A percentile compares a stretch with the other conserved stretches of the same genome.
Evolutionary conservation across 2,797 vertebrate species (phyloP).

Genomic region (Menidia menidia): DNA sequence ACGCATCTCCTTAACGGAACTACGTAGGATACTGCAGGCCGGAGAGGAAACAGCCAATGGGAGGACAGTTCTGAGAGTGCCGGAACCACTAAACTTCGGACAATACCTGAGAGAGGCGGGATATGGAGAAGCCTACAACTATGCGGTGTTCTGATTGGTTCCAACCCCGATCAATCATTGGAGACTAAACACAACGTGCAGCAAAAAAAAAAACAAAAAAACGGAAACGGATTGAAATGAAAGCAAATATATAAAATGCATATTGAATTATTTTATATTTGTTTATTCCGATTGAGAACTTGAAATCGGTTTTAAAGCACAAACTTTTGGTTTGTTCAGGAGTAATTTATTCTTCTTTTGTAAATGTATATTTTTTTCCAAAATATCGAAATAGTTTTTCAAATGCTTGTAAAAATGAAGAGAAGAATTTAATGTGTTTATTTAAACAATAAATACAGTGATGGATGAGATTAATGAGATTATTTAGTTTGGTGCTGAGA

Average conservation of each 20-base stretch:
- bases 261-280: conserved; percentile 4
- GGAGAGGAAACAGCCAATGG: conserved; percentile 81
- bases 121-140: conserved; percentile 74
- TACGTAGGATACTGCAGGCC: conserved; percentile 75
- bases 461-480: no score
- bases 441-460: no score
- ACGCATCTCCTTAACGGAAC: conserved; percentile 70
- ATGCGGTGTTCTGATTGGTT: conserved; percentile 84
- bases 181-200: not conserved
- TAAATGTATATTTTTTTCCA: conserved; percentile 16
- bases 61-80: conserved; percentile 80
- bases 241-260: not conserved
- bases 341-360: conserved; percentile 54
- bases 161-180: not conserved
- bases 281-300: not conserved
- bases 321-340: conserved; percentile 19
- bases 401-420: conserved; percentile 2
- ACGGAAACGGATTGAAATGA: not conserved
- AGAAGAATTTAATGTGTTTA: not conserved
- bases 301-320: not conserved
- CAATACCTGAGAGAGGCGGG: conserved; percentile 88
- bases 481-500: no score
- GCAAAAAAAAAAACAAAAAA: not conserved
- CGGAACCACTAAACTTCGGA: conserved; percentile 83
- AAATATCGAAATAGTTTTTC: not conserved